Base-by-base conservation (phyloP, 2,888 invertebrate species). In the Lasioglossum figueresi region DNA sequence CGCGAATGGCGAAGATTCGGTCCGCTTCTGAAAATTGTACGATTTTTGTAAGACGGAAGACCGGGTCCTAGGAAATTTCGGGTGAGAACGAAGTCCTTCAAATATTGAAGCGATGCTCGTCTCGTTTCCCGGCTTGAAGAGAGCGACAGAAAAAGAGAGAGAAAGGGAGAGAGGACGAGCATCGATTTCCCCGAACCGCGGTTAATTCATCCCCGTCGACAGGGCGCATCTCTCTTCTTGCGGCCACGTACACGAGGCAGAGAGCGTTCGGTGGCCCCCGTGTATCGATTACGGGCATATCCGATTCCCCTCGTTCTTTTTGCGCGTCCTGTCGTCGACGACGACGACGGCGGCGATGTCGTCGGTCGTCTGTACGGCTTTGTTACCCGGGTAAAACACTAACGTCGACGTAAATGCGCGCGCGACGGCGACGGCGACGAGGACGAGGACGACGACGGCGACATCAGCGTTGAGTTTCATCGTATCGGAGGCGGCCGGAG, bases 211-310 rank as follows among this genome's bases (percentile, higher is more conserved):
- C 74, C 73, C 43, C 77, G 80, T 71, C 48, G 80, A 63, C 66
- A n/a, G 81, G 48, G 83, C 52, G 82, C 76, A 83, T 83, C 82
- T 71, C 79, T 73, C 72, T 83, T 79, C 76, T 84, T 80, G 76
- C 80, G 80, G 66, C 76, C 79, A 75, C 79, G 84, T 83, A 79
- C 45, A 73, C 45, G n/a, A 45, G 59, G 66, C 45, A 16, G n/a
- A 45, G 76, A 31, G 59, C 82, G 82, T 83, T 85, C 84, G 84
- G 84, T 72, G 66, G 72, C 75, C 19, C 74, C 72, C 77, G 86
- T 86, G 86, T 86, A 86, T 86, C 86, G 86, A 86, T 86, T 86
- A 85, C 86, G 80, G 84, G 85, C 85, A 85, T 85, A 86, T 86
- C 86, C 86, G 86, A 82, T 86, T 86, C 86, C 85, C 79, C 79